Evolutionary conservation across 2,888 invertebrate species (phyloP), one percentile per base, ranked within the genome.

Genomic region (Microchrysa polita): DNA sequence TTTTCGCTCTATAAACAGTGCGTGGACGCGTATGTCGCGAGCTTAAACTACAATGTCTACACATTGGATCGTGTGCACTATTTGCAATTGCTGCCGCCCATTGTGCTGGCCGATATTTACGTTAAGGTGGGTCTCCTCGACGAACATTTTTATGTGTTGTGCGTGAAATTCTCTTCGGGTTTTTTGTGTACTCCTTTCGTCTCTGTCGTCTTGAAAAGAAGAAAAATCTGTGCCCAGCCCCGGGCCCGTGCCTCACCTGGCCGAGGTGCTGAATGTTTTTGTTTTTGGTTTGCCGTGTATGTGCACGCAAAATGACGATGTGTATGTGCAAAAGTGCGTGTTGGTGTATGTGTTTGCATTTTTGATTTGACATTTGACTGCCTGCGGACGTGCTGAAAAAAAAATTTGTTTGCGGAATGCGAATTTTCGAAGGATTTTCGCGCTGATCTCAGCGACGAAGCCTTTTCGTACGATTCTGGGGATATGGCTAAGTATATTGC

Each of bases 71-170:
- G 80, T 69, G 81, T 84, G 60, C 79, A 80, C 74, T 80, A 81
- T 67, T 74, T 84, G 74, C 81, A 82, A 7, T 81, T 81, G 74
- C 74, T 85, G 77, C 84, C 85, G 72, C 81, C 81, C 42, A 81
- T 80, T 74, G 79, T 85, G 44, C 81, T 84, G 53, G 81, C 82
- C 71, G 85, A 85, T 80, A 82, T 84, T 73, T 85, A 84, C 77
- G 80, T 81, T 72, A 79, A 80, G 81, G 85, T 85, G 79, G 82
- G 82, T 81, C n/a, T 22, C n/a, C n/a, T n/a, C n/a, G n/a, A n/a
- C n/a, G n/a, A 44, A 65, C 22, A 48, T 20, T 34, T 34, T 42
- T 16, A 16, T 65, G 22, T 65, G 65, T 34, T 65, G 22, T 65
- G 65, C 65, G 65, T 44, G 65, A 65, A 20, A 48, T 40, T 12